Percentiles rank a stretch among this genome's conserved stretches.
phyloP scores from a whole-genome alignment of 2,888 invertebrate species.

The Dexiosoma caninum region DNA sequence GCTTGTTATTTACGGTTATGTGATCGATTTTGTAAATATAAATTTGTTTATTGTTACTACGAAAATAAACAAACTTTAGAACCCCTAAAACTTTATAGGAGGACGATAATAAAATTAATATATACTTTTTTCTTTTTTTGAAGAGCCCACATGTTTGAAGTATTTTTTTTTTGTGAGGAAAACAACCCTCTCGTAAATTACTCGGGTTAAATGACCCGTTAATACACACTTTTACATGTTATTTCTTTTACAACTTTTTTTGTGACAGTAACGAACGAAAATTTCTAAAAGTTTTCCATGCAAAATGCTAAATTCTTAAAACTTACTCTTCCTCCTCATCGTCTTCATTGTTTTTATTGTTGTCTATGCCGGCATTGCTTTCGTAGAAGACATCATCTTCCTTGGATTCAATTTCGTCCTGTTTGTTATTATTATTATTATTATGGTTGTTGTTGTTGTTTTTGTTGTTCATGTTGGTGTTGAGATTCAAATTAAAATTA shows the following conservation, averaged over 20 bases:
- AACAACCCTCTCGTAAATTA: background rate
- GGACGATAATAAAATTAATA: background rate
- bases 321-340: slow-evolving; percentile 82
- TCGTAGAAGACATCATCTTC: slow-evolving; percentile 86
- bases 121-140: too few species aligned
- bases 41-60: background rate
- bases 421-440: slow-evolving; percentile 36
- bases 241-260: background rate
- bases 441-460: slow-evolving; percentile 66
- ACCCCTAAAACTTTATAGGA: background rate
- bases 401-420: slow-evolving; percentile 73
- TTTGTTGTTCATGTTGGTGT: slow-evolving; percentile 66
- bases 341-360: slow-evolving; percentile 70
- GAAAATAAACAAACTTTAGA: background rate
- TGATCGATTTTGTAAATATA: background rate
- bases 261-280: background rate
- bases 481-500: slow-evolving; percentile 80
- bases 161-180: background rate
- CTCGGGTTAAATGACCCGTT: background rate
- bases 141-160: background rate
- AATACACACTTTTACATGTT: background rate
- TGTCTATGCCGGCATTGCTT: slow-evolving; percentile 82
- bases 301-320: background rate
- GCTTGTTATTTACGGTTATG: background rate
- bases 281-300: background rate